Evolutionary conservation across 1,140 invertebrate genomes (phyloP).

Genomic region (Aphelenchoides fujianensis): DNA sequence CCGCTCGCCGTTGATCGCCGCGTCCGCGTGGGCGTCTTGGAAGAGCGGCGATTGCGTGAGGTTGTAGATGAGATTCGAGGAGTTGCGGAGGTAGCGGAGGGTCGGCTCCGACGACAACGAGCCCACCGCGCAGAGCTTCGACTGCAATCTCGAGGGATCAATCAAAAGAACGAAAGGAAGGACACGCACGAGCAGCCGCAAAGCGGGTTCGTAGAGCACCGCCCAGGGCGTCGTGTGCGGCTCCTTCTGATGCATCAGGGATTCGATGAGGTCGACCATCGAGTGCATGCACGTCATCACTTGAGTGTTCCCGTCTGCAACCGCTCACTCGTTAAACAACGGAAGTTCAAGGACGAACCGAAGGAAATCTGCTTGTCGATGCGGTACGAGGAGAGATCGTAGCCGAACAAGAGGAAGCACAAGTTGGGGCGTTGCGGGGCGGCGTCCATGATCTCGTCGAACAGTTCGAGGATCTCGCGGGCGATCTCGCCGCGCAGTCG

Average conservation of each 20-base stretch:
- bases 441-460: neutral
- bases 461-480: conserved; percentile 1
- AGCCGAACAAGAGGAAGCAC: conserved; percentile 11
- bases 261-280: conserved; percentile 5
- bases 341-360: neutral
- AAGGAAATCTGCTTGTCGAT: neutral
- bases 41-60: conserved; percentile 3
- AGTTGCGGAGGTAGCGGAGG: neutral
- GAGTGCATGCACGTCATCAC: neutral
- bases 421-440: neutral
- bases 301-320: neutral
- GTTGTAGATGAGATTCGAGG: neutral
- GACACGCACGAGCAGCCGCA: conserved; percentile 1
- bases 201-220: conserved; percentile 12
- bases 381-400: neutral
- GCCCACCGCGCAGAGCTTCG: neutral
- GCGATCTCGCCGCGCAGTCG: conserved; percentile 21
- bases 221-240: neutral
- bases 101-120: neutral
- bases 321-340: too few species aligned
- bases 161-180: too few species aligned
- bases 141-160: too few species aligned
- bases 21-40: neutral
- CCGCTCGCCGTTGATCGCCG: neutral
- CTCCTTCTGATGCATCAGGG: neutral